These are phyloP conservation scores for Chlorodrepanis virens DNA, from an alignment of 2,113 vertebrate genomes.

Conservation along the genomic window DNA sequence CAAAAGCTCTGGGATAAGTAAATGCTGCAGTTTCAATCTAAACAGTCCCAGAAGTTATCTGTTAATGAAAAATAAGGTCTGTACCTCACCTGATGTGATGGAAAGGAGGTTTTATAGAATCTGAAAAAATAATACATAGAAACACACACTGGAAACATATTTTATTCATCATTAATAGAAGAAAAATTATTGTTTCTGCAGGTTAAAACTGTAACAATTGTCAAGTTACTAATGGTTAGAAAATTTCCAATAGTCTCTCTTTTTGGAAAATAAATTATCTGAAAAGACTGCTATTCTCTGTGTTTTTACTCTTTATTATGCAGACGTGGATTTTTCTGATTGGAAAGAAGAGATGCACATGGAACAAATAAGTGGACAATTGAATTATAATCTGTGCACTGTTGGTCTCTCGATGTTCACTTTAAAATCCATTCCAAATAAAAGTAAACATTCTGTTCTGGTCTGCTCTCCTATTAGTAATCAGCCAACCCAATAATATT, in stretches of 20 bases:
- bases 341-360: background rate
- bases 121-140: background rate
- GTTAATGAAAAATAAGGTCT: constrained; percentile 24
- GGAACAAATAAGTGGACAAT: background rate
- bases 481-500: background rate
- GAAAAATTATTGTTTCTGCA: background rate
- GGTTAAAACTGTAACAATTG: background rate
- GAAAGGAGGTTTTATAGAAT: background rate
- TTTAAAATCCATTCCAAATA: background rate
- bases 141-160: background rate
- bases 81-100: background rate
- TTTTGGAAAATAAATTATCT: background rate
- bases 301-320: background rate
- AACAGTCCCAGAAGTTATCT: constrained; percentile 15
- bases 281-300: background rate
- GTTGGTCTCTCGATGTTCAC: background rate
- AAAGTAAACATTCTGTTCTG: background rate
- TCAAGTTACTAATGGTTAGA: background rate
- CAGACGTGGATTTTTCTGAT: background rate
- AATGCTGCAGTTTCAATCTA: constrained; percentile 21
- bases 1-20: background rate
- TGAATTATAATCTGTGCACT: background rate
- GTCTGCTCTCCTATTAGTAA: background rate
- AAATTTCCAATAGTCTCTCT: background rate
- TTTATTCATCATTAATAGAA: background rate